Percentiles rank a stretch among this genome's conserved stretches.
These are phyloP conservation scores for Alca torda DNA, from an alignment of 2,797 vertebrate species.

Conservation along the genomic window DNA sequence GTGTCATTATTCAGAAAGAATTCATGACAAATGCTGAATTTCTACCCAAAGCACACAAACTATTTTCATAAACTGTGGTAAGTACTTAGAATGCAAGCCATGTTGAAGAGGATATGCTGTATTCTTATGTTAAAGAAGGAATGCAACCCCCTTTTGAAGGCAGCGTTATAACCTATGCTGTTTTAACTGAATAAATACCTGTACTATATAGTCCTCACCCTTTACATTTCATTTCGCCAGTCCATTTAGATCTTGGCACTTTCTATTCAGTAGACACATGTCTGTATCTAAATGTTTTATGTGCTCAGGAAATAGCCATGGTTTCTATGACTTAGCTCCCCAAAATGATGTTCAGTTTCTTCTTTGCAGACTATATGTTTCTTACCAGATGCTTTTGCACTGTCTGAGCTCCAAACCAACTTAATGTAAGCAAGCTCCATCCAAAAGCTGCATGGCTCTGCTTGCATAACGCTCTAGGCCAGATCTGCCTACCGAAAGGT, in stretches of 20 bases:
- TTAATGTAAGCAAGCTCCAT: not conserved
- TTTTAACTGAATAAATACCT: not conserved
- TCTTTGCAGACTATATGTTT: not conserved
- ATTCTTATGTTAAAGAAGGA: not conserved
- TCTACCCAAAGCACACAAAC: not conserved
- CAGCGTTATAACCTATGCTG: accelerated
- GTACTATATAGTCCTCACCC: not conserved
- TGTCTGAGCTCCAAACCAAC: not conserved
- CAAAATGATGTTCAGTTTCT: not conserved
- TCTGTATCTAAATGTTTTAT: not conserved
- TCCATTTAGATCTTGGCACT: not conserved
- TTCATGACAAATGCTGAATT: not conserved
- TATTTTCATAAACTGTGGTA: not conserved
- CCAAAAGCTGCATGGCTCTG: not conserved
- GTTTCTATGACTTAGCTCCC: not conserved
- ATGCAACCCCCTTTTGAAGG: not conserved
- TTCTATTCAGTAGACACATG: not conserved
- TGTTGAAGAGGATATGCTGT: not conserved
- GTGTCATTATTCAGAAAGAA: not conserved
- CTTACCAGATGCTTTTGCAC: not conserved
- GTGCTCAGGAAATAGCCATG: not conserved
- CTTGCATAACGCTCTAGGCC: accelerated
- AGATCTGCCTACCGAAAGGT: not conserved
- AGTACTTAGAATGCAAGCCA: not conserved
- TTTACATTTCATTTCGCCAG: not conserved